A percentile compares a stretch with the other conserved stretches of the same genome.
These are phyloP conservation scores for Girardia tigrina DNA, from an alignment of 2,888 invertebrate genomes.

Conservation along the genomic window DNA sequence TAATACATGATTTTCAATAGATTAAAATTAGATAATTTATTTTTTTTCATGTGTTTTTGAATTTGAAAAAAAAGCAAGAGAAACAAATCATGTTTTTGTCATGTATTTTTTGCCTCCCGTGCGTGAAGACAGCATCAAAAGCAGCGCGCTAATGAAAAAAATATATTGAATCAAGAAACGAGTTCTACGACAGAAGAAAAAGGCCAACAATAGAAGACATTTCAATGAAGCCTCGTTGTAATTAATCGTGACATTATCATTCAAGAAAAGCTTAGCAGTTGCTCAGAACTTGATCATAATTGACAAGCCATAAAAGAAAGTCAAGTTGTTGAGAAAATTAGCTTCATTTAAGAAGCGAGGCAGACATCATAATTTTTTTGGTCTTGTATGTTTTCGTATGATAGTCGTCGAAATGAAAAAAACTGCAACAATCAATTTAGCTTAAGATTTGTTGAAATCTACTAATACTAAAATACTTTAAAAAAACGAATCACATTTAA, in stretches of 20 bases:
- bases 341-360: constrained; percentile 16
- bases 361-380: constrained; percentile 23
- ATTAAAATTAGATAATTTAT: too few relatives aligned
- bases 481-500: too few relatives aligned
- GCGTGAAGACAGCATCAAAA: constrained; percentile 15
- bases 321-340: constrained; percentile 23
- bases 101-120: background rate
- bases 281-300: constrained; percentile 17
- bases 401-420: background rate
- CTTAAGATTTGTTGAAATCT: background rate
- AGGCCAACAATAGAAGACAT: constrained; percentile 18
- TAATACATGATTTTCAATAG: too few relatives aligned
- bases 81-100: constrained; percentile 3
- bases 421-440: constrained; percentile 17
- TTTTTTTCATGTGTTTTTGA: too few relatives aligned
- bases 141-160: background rate
- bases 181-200: background rate
- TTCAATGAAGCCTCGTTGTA: constrained; percentile 16
- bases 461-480: background rate
- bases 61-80: too few relatives aligned
- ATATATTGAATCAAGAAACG: background rate
- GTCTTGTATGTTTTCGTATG: constrained; percentile 8
- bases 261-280: constrained; percentile 23
- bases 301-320: constrained; percentile 16
- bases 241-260: constrained; percentile 23